Evolutionary conservation across 2,113 vertebrate species (phyloP), one percentile per base, ranked within the genome.

Genomic region (Sturnira hondurensis): DNA sequence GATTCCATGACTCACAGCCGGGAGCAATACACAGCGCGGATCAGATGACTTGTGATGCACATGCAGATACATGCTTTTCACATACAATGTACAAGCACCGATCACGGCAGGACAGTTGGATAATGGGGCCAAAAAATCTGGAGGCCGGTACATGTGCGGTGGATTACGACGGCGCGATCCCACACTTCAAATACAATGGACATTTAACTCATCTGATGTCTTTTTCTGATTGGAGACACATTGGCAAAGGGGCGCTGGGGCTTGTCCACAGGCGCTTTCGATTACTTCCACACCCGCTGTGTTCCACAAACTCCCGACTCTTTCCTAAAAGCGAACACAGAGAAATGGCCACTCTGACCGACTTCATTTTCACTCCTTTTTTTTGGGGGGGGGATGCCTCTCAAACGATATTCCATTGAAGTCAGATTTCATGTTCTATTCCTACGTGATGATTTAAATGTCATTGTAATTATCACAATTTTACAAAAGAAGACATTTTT

Each of bases 21-120:
- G 87, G 52, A 97, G 77, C 86, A 89, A 86, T 56, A 43, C 31
- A 20, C 2, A 95, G 15, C 16, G 22, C 67, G 81, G 70, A 43
- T 95, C 80, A 77, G 82, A 16, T 9, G 68, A 24, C 38, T 87
- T 84, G 0, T 85, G 43, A 95, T 86, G 33, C 73, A 80, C 93
- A 78, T 65, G 70, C 92, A 97, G 93, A 80, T 65, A 86, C 16
- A 89, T 91, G 73, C 61, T 86, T 96, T 97, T 97, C 94, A 88
- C 50, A 77, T 89, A 54, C 0, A 82, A 19, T 78, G 56, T 86
- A 76, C 33, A 86, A 92, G 33, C 89, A 83, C 93, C 70, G 76
- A n/a, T n/a, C n/a, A n/a, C 76, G 95, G 91, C 12, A 97, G 85
- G 70, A n/a, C 95, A 52, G 63, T 71, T 87, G 86, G 38, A 17